These are phyloP conservation scores for Fistularia commersonii DNA, from an alignment of 2,797 vertebrate species.

Conservation along the genomic window DNA sequence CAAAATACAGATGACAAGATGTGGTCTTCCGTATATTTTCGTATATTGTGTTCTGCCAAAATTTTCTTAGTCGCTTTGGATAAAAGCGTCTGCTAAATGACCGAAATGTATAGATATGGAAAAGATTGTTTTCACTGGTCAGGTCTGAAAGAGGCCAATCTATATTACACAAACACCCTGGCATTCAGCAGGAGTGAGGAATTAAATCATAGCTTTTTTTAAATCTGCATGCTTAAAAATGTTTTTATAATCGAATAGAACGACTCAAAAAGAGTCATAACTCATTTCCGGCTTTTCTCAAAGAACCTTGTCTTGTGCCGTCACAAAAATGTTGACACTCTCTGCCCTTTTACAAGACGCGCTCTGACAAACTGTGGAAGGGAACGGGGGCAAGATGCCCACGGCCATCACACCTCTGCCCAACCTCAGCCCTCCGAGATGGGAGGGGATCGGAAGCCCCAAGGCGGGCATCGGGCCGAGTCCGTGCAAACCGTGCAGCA, in stretches of 20 bases:
- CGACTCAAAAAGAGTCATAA: constrained; percentile 14
- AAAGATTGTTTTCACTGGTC: no score
- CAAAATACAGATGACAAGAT: no score
- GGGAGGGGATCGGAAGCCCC: constrained; percentile 20
- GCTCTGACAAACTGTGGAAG: constrained; percentile 55
- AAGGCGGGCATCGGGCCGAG: constrained; percentile 23
- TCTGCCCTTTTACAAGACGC: constrained; percentile 31
- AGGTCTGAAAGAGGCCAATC: no score
- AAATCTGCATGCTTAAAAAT: constrained; percentile 1
- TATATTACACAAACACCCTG: no score
- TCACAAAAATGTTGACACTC: constrained; percentile 59
- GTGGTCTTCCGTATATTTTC: no score
- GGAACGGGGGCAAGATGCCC: constrained; percentile 41
- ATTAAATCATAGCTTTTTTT: constrained; percentile 11
- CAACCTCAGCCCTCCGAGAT: constrained; percentile 34
- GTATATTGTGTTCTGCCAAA: no score
- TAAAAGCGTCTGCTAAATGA: no score
- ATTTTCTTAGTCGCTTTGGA: no score
- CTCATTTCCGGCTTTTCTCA: constrained; percentile 22
- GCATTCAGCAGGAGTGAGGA: background rate
- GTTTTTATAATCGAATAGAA: constrained; percentile 11
- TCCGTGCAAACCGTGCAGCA: constrained; percentile 17
- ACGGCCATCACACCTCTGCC: constrained; percentile 58
- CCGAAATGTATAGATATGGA: no score
- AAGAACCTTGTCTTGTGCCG: constrained; percentile 8